Base-by-base conservation (phyloP, 92 coral and sea anemone species). In the Pocillopora meandrina region DNA sequence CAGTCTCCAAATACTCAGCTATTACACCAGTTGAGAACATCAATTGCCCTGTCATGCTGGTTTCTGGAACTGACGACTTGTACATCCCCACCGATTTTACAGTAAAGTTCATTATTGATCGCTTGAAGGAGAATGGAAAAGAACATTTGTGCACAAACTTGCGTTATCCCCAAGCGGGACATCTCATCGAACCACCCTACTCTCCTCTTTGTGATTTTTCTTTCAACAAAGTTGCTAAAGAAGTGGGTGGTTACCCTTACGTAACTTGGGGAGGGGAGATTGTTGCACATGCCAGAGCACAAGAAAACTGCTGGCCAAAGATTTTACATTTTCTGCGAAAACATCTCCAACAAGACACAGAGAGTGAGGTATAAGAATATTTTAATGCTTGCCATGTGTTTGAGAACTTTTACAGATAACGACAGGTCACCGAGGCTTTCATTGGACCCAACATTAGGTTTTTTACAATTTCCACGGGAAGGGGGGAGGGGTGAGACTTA, bases 161-260 rank as follows among this genome's bases (percentile, higher is more conserved):
- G 66, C 75, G 86, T 71, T 92, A 92, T 80, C 88, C 87, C 31
- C 85, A 86, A 52, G 93, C 95, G 35, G 95, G 95, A 33, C 95
- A 92, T 67, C 82, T 92, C 33, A 90, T 92, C 31, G 93, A 92
- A 86, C 95, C 95, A 31, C 95, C 95, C 8, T 90, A 87, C 76
- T 56, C 76, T 21, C 93, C 93, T 2, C 91, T 4, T 10, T 83
- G 80, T 10, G 35, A 34, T 33, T 81, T 61, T 60, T 74, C 86
- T 11, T 92, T 66, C 72, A n/a, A 36, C n/a, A 72, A 65, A 14
- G 3, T 15, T 20, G n/a, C 21, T 16, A 36, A 33, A 16, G 13
- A 62, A 63, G 19, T 18, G 71, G 9, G 12, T 10, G 52, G 72
- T 68, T 42, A 68, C 10, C 5, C 12, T 4, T 26, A 33, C 17